Evolutionary conservation across 2,113 vertebrate species (phyloP), one percentile per base, ranked within the genome.

Genomic region (Chamaetylas fuelleborni): DNA sequence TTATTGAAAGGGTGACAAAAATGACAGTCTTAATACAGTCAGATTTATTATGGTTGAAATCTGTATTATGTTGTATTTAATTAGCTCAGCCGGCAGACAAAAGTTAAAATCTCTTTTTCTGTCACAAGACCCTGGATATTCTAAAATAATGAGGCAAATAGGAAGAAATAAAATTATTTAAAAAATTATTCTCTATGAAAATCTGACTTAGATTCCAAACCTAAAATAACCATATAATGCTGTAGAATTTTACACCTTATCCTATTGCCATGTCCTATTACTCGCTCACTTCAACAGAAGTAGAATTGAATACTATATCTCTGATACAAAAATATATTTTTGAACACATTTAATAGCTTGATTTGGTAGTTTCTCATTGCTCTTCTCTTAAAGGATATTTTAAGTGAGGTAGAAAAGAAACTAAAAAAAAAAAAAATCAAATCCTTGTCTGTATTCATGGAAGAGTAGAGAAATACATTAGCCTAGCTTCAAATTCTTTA

Each of bases 21-120:
- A 50, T 93, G 93, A 89, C 86, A 97, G 42, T 91, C 76, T 95
- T 95, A 96, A 95, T 71, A 85, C 9, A 92, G 47, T 69, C 89
- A 97, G 72, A 95, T 97, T 96, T 97, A 94, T 97, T 93, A 95
- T 18, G 23, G 29, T 70, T 73, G 86, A 97, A 97, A 94, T 95
- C 82, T 95, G 54, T 94, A 18, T 78, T 97, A 62, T 70, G 19
- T 95, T 96, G 81, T 86, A 97, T 92, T 96, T 97, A 95, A 97
- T 97, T 97, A 97, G 28, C 40, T 89, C 22, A 86, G 6, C 95
- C 84, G 95, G 26, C 47, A 78, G 92, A 97, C 80, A 82, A 60
- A 96, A 94, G 34, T 40, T 95, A 40, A 96, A 96, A 94, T 95
- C 29, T 94, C 66, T 96, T 88, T 90, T 61, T 92, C 16, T 95